Base-by-base conservation (phyloP, 64 coral and sea anemone species). In the Pocillopora damicornis region DNA sequence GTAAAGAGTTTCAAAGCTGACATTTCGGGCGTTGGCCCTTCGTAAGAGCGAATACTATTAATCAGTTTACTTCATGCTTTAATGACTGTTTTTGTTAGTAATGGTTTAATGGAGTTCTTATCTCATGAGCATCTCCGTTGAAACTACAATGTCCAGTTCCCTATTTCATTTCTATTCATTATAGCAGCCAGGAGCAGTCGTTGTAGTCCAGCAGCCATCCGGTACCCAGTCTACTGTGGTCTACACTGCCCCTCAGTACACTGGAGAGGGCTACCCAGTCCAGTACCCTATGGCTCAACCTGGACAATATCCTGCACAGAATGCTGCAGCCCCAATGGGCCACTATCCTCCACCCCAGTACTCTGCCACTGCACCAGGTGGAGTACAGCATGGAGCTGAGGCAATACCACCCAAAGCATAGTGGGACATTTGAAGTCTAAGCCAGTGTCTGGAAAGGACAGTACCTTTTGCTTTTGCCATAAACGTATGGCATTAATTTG, bases 291-390 rank as follows among this genome's bases (percentile, higher is more conserved):
- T 22, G 18, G 76, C 18, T n/a, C 66, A 69, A 15, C 16, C 75
- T 77, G 75, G 75, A 45, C 75, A 79, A 59, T 79, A 79, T 79
- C 76, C 76, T 60, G 15, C 18, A 25, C 76, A 79, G 77, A 34
- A 79, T n/a, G 56, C 77, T 58, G 57, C 58, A n/a, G 57, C 20
- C 26, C 22, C 18, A 71, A 23, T 71, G 20, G 77, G 77, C 77
- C 77, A 79, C 20, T 79, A 79, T 20, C 77, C 51, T 79, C 58
- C 77, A 79, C 77, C 77, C 22, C 77, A 59, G n/a, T 79, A 79
- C 58, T 30, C 77, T 13, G 22, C 22, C 13, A 23, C 77, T 58
- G 6, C 58, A 4, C 56, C 56, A 26, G 20, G 25, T 4, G 58
- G 57, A 3, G 77, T 1, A 77, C 16, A 77, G 5, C 75, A 37